Conservation (phyloP, 2,888 invertebrate species). For the Koerneria pararmatus region DNA sequence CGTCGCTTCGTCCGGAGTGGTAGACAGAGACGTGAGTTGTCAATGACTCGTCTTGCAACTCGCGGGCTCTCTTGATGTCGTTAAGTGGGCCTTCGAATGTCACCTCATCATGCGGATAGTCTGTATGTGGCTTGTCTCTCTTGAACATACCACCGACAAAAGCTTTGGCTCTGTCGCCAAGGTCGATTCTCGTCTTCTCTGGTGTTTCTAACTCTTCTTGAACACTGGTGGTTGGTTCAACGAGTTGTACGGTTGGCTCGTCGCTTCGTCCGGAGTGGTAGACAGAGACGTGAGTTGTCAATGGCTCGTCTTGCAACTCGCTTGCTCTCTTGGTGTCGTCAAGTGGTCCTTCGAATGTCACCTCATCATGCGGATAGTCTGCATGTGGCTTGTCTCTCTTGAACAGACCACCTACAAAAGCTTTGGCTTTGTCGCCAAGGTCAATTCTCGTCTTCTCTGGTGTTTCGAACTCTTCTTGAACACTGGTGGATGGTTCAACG, state of each 20-base stretch:
- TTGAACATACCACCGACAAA: constrained; percentile 10
- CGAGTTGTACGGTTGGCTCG: background rate
- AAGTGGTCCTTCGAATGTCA: constrained; percentile 4
- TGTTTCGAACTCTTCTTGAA: no score
- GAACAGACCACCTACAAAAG: constrained; percentile 3
- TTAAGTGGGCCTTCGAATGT: background rate
- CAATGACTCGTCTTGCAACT: background rate
- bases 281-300: constrained; percentile 1
- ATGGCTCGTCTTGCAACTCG: background rate
- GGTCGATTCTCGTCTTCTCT: constrained; percentile 11
- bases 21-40: background rate
- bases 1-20: background rate
- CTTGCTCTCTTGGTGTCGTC: background rate
- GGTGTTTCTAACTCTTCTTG: background rate
- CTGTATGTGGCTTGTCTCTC: background rate
- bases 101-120: background rate
- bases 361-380: constrained; percentile 1
- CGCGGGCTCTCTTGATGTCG: background rate
- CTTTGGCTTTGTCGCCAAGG: constrained; percentile 1
- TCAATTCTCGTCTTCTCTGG: constrained; percentile 15
- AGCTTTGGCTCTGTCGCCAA: background rate
- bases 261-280: constrained; percentile 9
- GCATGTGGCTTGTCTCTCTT: constrained; percentile 4
- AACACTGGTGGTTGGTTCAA: background rate
- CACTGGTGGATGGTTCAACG: no score